Base-by-base conservation (phyloP, 1,140 invertebrate species). In the Dermatophagoides farinae region DNA sequence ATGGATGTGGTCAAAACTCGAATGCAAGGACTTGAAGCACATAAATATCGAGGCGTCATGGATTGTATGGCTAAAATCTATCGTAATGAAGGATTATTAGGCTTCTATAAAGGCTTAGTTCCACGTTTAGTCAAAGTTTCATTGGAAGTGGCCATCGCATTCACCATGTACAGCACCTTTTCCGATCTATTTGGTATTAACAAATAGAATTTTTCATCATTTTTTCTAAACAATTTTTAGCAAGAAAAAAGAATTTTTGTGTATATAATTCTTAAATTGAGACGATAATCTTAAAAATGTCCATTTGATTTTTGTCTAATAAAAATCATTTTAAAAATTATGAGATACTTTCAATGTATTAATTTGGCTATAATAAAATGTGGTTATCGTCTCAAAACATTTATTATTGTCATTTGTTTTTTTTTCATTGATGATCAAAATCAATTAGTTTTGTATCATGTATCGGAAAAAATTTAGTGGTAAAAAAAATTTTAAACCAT, bases 81-180 rank as follows among this genome's bases (percentile, higher is more conserved):
- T 79, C 86, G 83, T 68, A 79, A 96, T 59, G 95, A 97, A 76
- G 95, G 95, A 39, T 81, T 86, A 5, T 71, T 74, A 61, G 93
- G 92, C 72, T 98, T 99, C 77, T 97, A 99, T 78, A 99, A 99
- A 75, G 95, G 95, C 66, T 97, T 92, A 0, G 82, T 97, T 46
- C 93, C 95, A 14, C 79, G 95, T 66, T 76, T 98, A 66, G 82
- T 88, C 69, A 79, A 93, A 68, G 95, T 98, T 16, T 96, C 92
- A 67, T 75, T 97, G 61, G 93, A 98, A 74, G 93, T 97, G n/a
- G 38, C 53, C 16, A 55, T 55, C n/a, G 53, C 53, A 12, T 55
- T 55, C 41, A 55, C 53, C 4, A 38, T 31, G 23, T 55, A 55
- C 25, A 55, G 25, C n/a, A 5, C 23, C 6, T 38, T 55, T 14